Evolutionary conservation across 2,113 vertebrate species (phyloP).

Genomic region (Microcebus tavaratra): DNA sequence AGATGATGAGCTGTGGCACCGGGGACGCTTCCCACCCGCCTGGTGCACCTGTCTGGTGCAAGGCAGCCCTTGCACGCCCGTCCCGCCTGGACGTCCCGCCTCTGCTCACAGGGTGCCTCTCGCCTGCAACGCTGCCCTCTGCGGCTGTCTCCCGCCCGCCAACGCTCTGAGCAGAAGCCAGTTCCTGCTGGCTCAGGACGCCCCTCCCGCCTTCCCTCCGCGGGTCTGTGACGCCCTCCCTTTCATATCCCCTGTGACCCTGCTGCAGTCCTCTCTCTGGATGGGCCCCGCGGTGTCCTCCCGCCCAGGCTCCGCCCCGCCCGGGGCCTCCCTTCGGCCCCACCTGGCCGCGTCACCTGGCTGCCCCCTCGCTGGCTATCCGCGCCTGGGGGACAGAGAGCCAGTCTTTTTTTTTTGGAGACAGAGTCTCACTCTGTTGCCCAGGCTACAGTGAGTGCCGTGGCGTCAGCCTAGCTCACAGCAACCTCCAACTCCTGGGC

Average conservation of each 20-base stretch:
- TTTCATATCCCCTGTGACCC: no score
- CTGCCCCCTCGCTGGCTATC: background rate
- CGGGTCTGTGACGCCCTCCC: no score
- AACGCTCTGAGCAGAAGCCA: rapidly evolving
- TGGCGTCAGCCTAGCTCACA: no score
- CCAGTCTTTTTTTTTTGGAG: no score
- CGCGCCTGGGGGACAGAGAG: background rate
- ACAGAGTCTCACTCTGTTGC: no score
- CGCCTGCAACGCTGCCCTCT: background rate
- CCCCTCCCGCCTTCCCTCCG: background rate
- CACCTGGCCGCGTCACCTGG: background rate
- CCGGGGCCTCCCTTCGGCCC: background rate
- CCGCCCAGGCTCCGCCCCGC: background rate
- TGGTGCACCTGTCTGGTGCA: no score
- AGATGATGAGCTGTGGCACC: background rate
- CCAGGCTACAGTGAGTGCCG: no score
- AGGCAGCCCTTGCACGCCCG: no score
- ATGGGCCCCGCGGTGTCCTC: rapidly evolving
- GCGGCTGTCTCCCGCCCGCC: background rate
- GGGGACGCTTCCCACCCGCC: rapidly evolving
- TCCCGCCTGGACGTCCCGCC: background rate
- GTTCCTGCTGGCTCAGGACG: rapidly evolving
- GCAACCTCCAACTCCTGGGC: no score
- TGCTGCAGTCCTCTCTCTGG: background rate
- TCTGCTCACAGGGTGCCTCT: background rate